These are phyloP conservation scores for Chaetorhynchus papuensis DNA, from an alignment of 2,113 vertebrate species.

Conservation along the genomic window DNA sequence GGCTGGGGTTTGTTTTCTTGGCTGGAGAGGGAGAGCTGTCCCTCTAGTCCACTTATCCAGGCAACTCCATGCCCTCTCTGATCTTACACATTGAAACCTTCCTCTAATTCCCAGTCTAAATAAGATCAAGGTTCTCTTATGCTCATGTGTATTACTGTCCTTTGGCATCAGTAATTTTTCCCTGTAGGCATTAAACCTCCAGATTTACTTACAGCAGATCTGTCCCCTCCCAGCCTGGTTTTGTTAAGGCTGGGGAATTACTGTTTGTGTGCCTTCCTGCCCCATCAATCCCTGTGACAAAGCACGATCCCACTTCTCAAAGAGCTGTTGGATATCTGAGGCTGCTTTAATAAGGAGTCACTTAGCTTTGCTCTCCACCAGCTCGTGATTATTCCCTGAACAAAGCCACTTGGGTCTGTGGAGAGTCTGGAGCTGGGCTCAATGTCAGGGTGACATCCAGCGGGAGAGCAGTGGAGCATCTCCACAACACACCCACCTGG, in stretches of 20 bases:
- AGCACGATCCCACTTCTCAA: background rate
- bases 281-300: background rate
- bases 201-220: background rate
- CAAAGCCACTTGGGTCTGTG: background rate
- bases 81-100: background rate
- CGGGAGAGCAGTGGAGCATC: background rate
- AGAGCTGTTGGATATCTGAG: background rate
- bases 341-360: background rate
- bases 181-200: background rate
- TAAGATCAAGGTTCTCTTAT: background rate
- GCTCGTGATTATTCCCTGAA: background rate
- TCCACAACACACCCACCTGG: background rate
- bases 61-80: background rate
- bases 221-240: background rate
- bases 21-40: background rate
- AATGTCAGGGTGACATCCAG: conserved; percentile 49
- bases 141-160: background rate
- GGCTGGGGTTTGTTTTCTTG: background rate
- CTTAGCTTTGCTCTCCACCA: background rate
- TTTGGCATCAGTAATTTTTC: background rate
- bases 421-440: background rate
- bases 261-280: background rate
- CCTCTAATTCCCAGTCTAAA: background rate
- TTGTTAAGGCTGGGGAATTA: background rate
- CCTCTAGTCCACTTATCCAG: background rate